A percentile compares a stretch with the other conserved stretches of the same genome.
These are phyloP conservation scores for Parnassius apollo DNA, from an alignment of 2,888 invertebrate species.

Conservation along the genomic window DNA sequence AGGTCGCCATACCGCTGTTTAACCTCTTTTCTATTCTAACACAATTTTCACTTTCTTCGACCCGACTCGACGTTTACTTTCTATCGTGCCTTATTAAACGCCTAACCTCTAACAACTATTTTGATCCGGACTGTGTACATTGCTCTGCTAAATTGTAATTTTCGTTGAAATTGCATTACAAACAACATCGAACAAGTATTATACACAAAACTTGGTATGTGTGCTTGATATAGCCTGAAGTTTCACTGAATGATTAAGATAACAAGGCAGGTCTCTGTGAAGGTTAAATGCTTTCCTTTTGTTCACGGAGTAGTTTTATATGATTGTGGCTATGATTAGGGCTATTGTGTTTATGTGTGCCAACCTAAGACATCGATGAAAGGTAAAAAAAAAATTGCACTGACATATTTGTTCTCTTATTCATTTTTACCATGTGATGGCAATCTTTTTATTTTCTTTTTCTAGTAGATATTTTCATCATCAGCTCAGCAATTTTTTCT, in stretches of 20 bases:
- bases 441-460: too few species aligned
- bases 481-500: too few species aligned
- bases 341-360: slow-evolving; percentile 12
- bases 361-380: slow-evolving; percentile 6
- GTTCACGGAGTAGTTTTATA: slow-evolving; percentile 13
- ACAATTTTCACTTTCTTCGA: slow-evolving; percentile 44
- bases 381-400: not conserved
- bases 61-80: slow-evolving; percentile 38
- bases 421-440: too few species aligned
- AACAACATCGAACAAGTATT: slow-evolving; percentile 14
- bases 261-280: slow-evolving; percentile 19
- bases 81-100: slow-evolving; percentile 32
- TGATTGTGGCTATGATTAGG: slow-evolving; percentile 12
- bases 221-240: not conserved
- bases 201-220: slow-evolving; percentile 7
- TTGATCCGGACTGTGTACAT: slow-evolving; percentile 13
- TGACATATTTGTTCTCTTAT: too few species aligned
- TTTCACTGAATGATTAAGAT: slow-evolving; percentile 15
- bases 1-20: slow-evolving; percentile 26
- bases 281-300: slow-evolving; percentile 28
- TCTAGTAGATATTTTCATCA: too few species aligned
- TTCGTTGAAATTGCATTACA: slow-evolving; percentile 16
- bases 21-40: slow-evolving; percentile 37
- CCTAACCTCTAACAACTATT: slow-evolving; percentile 22
- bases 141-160: slow-evolving; percentile 9